phyloP scores from a whole-genome alignment of 2,888 invertebrate species.

The Rotaria socialis region DNA sequence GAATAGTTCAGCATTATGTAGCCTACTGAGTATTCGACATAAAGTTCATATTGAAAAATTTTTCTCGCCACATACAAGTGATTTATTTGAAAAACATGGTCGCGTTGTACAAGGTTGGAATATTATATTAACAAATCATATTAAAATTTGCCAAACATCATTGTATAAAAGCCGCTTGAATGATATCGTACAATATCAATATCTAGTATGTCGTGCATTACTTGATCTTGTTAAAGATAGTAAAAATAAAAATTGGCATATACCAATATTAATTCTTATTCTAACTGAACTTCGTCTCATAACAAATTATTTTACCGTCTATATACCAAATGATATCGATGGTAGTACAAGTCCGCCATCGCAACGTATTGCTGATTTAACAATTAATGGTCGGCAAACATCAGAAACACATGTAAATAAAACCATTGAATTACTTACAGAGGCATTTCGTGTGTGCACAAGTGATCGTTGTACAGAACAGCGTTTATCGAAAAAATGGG shows the following conservation, averaged over 20 bases:
- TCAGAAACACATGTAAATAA: background rate
- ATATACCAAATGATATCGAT: background rate
- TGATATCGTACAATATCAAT: slow-evolving; percentile 28
- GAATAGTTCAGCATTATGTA: slow-evolving; percentile 34
- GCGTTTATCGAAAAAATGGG: slow-evolving; percentile 36
- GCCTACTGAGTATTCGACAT: slow-evolving; percentile 11
- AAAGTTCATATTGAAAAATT: slow-evolving; percentile 21
- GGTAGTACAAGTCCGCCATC: background rate
- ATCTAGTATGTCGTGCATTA: background rate
- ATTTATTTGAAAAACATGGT: slow-evolving; percentile 23
- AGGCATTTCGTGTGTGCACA: slow-evolving; percentile 35
- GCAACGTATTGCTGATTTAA: slow-evolving; percentile 10
- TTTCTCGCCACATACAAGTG: background rate
- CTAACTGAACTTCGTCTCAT: background rate
- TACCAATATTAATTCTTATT: background rate
- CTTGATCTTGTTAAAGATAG: slow-evolving; percentile 15
- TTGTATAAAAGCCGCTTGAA: background rate
- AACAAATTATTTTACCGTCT: background rate
- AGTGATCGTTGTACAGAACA: slow-evolving; percentile 2
- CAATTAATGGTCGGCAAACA: background rate
- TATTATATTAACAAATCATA: slow-evolving; percentile 19
- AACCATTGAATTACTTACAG: slow-evolving; percentile 17
- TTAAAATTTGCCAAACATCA: slow-evolving; percentile 15
- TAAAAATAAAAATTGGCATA: slow-evolving; percentile 36
- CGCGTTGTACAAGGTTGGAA: slow-evolving; percentile 34